Conservation (phyloP, 2,888 invertebrate genomes). For the Orgyia antiqua region DNA sequence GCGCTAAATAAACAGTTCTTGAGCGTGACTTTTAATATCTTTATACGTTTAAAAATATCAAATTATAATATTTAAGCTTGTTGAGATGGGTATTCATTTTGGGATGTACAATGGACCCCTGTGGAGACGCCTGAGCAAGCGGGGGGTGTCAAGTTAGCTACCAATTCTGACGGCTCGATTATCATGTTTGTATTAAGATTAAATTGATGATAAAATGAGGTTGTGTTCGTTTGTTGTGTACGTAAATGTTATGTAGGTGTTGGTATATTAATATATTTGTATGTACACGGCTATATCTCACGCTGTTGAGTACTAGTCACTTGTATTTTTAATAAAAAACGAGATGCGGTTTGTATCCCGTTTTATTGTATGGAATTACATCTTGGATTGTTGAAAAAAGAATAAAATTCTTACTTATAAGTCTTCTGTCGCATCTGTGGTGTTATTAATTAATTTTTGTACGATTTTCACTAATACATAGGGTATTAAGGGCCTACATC, state of each 20-base stretch:
- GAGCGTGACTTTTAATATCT: constrained; percentile 76
- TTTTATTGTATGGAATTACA: too few relatives aligned
- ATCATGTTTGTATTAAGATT: constrained; percentile 30
- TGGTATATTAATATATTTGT: neutral
- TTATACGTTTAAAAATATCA: constrained; percentile 76
- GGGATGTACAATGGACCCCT: constrained; percentile 61
- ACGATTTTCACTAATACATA: too few relatives aligned
- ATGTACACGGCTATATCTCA: neutral
- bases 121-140: constrained; percentile 33
- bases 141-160: constrained; percentile 26
- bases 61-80: constrained; percentile 74
- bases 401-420: too few relatives aligned
- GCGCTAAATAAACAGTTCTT: constrained; percentile 72
- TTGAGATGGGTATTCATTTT: constrained; percentile 62
- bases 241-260: constrained; percentile 9
- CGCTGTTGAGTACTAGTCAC: too few relatives aligned
- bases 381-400: too few relatives aligned
- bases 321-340: too few relatives aligned
- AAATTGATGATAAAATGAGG: constrained; percentile 28
- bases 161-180: constrained; percentile 25
- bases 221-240: constrained; percentile 19
- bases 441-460: too few relatives aligned
- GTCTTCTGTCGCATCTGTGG: too few relatives aligned
- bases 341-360: too few relatives aligned
- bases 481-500: too few relatives aligned